These are phyloP conservation scores for Unio delphinus DNA, from an alignment of 2,888 invertebrate genomes.

Conservation along the genomic window DNA sequence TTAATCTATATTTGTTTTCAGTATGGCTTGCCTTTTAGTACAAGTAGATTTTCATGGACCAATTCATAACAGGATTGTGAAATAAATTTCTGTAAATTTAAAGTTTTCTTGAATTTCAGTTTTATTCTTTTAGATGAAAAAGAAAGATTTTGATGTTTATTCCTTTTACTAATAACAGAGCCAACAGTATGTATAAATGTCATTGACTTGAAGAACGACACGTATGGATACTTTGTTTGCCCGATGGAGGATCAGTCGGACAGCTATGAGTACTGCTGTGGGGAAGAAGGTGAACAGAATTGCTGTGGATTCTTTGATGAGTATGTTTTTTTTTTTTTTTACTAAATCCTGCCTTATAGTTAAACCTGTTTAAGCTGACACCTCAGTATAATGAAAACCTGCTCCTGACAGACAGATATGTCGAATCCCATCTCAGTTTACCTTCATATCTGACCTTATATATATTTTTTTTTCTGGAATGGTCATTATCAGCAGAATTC, in stretches of 20 bases:
- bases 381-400: too few relatives aligned
- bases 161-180: constrained; percentile 12
- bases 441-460: too few relatives aligned
- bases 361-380: too few relatives aligned
- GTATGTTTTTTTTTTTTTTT: constrained; percentile 4
- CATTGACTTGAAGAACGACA: constrained; percentile 20
- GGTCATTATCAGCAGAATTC: too few relatives aligned
- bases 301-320: constrained; percentile 27
- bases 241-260: constrained; percentile 21
- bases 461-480: too few relatives aligned
- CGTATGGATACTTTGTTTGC: constrained; percentile 33
- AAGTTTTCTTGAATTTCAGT: not conserved
- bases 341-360: too few relatives aligned
- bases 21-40: too few relatives aligned
- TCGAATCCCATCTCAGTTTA: too few relatives aligned
- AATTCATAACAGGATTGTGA: not conserved
- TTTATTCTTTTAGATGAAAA: not conserved
- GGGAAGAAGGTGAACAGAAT: constrained; percentile 20
- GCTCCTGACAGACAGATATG: too few relatives aligned
- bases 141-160: too few relatives aligned
- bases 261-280: constrained; percentile 28
- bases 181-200: constrained; percentile 27
- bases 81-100: not conserved
- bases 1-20: too few relatives aligned
- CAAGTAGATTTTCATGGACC: too few relatives aligned